Evolutionary conservation across 2,888 invertebrate genomes (phyloP).

Genomic region (Phasia obesa): DNA sequence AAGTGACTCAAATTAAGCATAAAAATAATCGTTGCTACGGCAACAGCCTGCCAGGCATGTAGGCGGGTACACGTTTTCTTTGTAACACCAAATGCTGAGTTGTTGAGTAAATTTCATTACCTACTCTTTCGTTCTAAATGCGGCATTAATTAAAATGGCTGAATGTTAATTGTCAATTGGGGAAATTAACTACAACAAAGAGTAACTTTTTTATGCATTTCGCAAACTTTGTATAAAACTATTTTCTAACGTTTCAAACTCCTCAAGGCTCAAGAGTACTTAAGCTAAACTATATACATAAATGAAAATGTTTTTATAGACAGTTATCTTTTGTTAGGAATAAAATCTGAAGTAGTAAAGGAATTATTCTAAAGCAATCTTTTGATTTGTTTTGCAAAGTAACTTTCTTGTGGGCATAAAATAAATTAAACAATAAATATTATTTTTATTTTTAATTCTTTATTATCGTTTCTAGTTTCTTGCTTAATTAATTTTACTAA

Average conservation of each 20-base stretch:
- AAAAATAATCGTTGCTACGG: neutral
- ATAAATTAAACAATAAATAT: neutral
- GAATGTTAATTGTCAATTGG: slow-evolving; percentile 67
- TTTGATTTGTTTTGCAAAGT: slow-evolving; percentile 1
- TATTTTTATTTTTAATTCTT: neutral
- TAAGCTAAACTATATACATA: slow-evolving; percentile 29
- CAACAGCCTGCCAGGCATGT: neutral
- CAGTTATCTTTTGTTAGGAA: neutral
- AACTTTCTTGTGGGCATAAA: neutral
- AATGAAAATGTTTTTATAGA: slow-evolving; percentile 13
- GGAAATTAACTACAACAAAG: slow-evolving; percentile 65
- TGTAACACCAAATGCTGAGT: neutral
- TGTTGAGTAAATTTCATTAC: neutral
- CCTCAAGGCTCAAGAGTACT: slow-evolving; percentile 28
- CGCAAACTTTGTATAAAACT: neutral
- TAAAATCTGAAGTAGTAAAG: neutral
- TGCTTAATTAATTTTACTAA: neutral
- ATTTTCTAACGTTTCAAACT: slow-evolving; percentile 8
- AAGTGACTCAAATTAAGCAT: neutral
- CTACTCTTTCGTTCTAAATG: neutral
- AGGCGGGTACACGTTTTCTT: neutral
- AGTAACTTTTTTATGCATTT: slow-evolving; percentile 5
- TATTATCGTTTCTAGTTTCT: neutral
- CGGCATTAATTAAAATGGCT: slow-evolving; percentile 62
- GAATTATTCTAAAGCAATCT: slow-evolving; percentile 1